Base-by-base conservation (phyloP, 2,113 vertebrate species). In the Corapipo altera region DNA sequence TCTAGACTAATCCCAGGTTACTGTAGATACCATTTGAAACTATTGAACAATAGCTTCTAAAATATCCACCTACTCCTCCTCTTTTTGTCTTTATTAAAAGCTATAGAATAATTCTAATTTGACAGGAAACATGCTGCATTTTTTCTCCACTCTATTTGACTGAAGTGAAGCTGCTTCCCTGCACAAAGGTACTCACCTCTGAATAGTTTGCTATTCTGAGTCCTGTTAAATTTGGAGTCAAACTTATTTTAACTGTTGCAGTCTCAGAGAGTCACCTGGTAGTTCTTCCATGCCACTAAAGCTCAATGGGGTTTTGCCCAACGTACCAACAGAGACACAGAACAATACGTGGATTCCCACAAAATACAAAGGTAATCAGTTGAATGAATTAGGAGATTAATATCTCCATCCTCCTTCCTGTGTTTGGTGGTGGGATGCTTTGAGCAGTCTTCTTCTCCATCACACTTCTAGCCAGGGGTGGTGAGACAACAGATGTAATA, bases 1-100 rank as follows among this genome's bases (percentile, higher is more conserved):
- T 88, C 85, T 70, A 55, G 74, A 67, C 54, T 37, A 82, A 69
- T 77, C 74, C 54, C 35, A 30, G 65, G 69, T 80, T 84, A 55
- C 75, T 64, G 64, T 67, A 67, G 51, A 32, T 82, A 55, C 41
- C 39, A 37, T 72, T 59, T 89, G 52, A 61, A 84, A 57, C 39
- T 37, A 62, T 44, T 11, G 44, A 96, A 93, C 65, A 94, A 95
- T 51, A 87, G 77, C 61, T 94, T 93, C 81, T 91, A 69, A 95
- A 96, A 76, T 91, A 89, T 11, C 86, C 84, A 66, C 71, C 57
- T 49, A 67, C 91, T 91, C 87, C 84, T 95, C 76, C 61, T 91
- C 76, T 62, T 91, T 81, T 46, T 87, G 71, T 83, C 89, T 80
- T 96, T 85, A 77, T 70, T 83, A 79, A 76, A 86, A 83, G 48